A percentile compares a stretch with the other conserved stretches of the same genome.
Evolutionary conservation across 2,113 vertebrate species (phyloP).

Genomic region (Paracanthobrama guichenoti): DNA sequence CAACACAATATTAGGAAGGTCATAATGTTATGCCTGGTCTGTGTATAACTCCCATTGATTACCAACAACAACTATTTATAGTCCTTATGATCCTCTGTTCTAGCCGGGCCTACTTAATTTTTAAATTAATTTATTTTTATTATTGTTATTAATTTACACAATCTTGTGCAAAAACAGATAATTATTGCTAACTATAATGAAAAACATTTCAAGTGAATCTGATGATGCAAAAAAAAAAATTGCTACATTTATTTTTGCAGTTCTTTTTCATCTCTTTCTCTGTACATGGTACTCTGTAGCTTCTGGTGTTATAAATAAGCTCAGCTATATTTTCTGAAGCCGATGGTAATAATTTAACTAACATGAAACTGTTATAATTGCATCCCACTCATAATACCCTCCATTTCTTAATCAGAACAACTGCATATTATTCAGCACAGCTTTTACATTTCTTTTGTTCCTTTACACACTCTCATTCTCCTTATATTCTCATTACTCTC

Average conservation of each 20-base stretch:
- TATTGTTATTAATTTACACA: not conserved
- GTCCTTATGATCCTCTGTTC: not conserved
- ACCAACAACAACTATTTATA: not conserved
- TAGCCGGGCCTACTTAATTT: not conserved
- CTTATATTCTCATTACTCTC: not conserved
- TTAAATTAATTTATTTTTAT: not conserved
- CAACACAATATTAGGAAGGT: too few relatives aligned
- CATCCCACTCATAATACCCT: not conserved
- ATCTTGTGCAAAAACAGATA: too few relatives aligned
- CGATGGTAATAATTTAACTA: slow-evolving; percentile 18
- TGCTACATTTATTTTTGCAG: too few relatives aligned
- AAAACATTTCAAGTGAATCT: not conserved
- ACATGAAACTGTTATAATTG: not conserved
- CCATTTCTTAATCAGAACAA: slow-evolving; percentile 38
- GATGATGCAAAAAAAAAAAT: not conserved
- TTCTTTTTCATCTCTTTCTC: too few relatives aligned
- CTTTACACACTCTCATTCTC: not conserved
- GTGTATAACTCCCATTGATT: not conserved
- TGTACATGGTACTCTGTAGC: not conserved
- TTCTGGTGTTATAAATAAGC: not conserved
- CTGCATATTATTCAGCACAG: not conserved
- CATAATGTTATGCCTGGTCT: too few relatives aligned
- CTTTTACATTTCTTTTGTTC: not conserved
- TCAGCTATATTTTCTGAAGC: not conserved
- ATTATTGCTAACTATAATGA: too few relatives aligned